Percentiles rank a stretch among this genome's conserved stretches.
These are phyloP conservation scores for Pterobdella sp. DNA, from an alignment of 2,888 invertebrate genomes.

Conservation along the genomic window DNA sequence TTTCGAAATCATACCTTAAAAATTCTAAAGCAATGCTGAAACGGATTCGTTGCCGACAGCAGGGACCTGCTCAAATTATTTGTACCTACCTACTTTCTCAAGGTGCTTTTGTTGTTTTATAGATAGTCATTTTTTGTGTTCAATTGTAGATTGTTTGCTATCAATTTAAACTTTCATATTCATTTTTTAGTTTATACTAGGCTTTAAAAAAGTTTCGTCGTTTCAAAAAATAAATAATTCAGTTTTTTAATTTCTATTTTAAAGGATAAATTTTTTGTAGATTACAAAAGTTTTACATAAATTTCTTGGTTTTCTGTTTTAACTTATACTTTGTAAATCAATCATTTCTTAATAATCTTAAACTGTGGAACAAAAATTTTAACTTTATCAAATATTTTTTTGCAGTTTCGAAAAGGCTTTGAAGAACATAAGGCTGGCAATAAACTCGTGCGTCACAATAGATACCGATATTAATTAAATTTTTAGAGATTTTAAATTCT, in stretches of 20 bases:
- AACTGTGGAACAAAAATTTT: background rate
- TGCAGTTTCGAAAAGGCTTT: conserved; percentile 12
- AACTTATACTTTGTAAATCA: too few relatives aligned
- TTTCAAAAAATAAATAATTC: too few relatives aligned
- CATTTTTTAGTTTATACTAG: background rate
- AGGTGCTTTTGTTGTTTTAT: background rate
- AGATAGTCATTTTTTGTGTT: background rate
- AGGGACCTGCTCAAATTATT: background rate
- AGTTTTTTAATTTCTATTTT: too few relatives aligned
- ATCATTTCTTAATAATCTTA: too few relatives aligned
- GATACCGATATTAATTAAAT: conserved; percentile 18
- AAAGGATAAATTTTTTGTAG: too few relatives aligned
- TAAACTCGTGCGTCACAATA: conserved; percentile 16
- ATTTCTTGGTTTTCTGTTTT: too few relatives aligned
- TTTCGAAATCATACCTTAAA: too few relatives aligned
- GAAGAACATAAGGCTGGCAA: background rate
- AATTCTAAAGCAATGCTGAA: background rate
- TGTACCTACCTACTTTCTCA: background rate
- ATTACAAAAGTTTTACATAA: too few relatives aligned
- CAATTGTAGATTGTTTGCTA: background rate
- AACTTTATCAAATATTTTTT: background rate
- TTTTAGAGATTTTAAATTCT: too few relatives aligned
- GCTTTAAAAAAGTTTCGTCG: background rate
- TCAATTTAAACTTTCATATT: background rate
- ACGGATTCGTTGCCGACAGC: background rate